These are phyloP conservation scores for Sipha maydis DNA, from an alignment of 2,888 invertebrate genomes.

Conservation along the genomic window DNA sequence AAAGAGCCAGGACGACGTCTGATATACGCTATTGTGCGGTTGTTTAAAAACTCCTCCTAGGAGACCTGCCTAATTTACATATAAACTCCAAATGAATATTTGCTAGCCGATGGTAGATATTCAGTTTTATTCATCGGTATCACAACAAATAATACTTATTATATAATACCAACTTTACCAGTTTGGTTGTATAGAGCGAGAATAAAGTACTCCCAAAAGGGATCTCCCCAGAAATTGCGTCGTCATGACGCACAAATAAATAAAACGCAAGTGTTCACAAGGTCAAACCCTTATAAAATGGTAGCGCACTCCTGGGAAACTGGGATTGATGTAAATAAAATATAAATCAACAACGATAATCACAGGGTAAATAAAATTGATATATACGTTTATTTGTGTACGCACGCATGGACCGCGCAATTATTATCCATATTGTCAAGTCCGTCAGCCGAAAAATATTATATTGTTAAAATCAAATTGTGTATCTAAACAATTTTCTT, in stretches of 20 bases:
- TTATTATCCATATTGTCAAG: background rate
- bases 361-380: background rate
- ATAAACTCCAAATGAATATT: background rate
- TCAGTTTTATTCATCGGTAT: background rate
- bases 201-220: constrained; percentile 23
- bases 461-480: too few relatives aligned
- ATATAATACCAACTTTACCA: background rate
- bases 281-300: constrained; percentile 7
- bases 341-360: background rate
- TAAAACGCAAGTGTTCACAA: background rate
- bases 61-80: background rate
- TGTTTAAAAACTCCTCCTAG: background rate
- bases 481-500: too few relatives aligned
- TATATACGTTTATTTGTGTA: background rate
- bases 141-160: background rate
- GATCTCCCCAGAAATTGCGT: background rate
- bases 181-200: background rate
- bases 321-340: background rate
- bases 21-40: background rate
- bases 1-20: background rate
- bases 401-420: background rate
- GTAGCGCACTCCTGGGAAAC: constrained; percentile 4
- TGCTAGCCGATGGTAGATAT: background rate
- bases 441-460: too few relatives aligned
- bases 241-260: constrained; percentile 6